These are phyloP conservation scores for Saguinus imperator DNA, from an alignment of 2,113 vertebrate species.

Conservation along the genomic window DNA sequence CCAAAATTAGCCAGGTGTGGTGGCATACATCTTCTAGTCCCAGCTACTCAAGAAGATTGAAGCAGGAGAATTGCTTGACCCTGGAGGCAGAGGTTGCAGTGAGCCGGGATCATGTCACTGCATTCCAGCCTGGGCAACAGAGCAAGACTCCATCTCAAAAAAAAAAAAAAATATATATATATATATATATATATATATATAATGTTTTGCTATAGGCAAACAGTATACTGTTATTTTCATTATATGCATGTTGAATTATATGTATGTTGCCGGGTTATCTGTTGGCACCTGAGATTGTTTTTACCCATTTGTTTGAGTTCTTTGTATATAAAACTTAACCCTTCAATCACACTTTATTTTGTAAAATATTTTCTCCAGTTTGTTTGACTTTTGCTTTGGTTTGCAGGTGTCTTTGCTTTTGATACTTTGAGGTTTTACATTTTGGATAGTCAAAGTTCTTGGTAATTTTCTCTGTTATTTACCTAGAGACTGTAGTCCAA, in stretches of 20 bases:
- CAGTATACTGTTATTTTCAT: not conserved
- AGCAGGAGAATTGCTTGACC: no score
- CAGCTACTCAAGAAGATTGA: no score
- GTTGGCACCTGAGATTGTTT: not conserved
- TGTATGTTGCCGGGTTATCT: not conserved
- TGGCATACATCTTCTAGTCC: no score
- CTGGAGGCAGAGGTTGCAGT: no score
- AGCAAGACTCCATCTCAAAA: no score
- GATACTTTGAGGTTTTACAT: not conserved
- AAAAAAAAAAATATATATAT: no score
- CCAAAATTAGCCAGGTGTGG: no score
- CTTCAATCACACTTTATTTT: not conserved
- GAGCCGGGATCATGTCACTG: no score
- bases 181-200: no score
- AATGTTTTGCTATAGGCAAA: not conserved
- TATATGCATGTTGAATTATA: not conserved
- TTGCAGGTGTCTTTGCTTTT: not conserved
- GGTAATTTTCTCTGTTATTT: not conserved
- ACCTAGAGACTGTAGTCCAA: not conserved
- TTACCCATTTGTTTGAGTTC: not conserved
- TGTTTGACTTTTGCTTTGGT: constrained; percentile 12
- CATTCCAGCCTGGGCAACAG: no score
- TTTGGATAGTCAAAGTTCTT: not conserved
- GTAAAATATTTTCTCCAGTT: not conserved
- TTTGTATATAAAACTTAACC: not conserved